Base-by-base conservation (phyloP, 2,888 invertebrate genomes). In the Rutpela maculata region DNA sequence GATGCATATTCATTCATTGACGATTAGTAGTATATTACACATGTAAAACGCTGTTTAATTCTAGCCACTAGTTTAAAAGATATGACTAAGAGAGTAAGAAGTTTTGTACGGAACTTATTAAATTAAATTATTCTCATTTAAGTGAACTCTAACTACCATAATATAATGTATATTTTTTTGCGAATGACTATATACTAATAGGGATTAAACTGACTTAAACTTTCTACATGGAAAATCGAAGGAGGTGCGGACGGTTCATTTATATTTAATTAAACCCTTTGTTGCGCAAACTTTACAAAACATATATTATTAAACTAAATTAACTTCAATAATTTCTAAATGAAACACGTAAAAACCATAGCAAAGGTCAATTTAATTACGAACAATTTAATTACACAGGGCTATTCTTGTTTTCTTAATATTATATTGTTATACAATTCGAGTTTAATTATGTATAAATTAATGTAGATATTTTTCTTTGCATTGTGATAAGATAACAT, bases 221-320 rank as follows among this genome's bases (percentile, higher is more conserved):
- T 50, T 50, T 50, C 50, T 50, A n/a, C n/a, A n/a, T 5, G 50
- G n/a, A 50, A 50, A 50, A n/a, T n/a, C 15, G 26, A 62, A 18
- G 43, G 43, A 43, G 50, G 50, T 50, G 50, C 50, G 50, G 50
- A 50, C 6, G 50, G 50, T 50, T 50, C 50, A 50, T 50, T n/a
- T 50, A 50, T 50, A n/a, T 50, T 50, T 50, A 50, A 50, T 50
- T 50, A 50, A 50, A n/a, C 50, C 50, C 50, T 6, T 50, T n/a
- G 50, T 15, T n/a, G n/a, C n/a, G 6, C 50, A 50, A 50, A 50
- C 50, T 50, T 50, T 50, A n/a, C 50, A n/a, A 50, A 50, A 50
- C 50, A 50, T n/a, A 50, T 50, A 50, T 50, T 50, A 50, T 50
- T 50, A 50, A 50, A 50, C 50, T 50, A 50, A 50, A 50, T 50